Evolutionary conservation across 2,797 vertebrate species (phyloP), one percentile per base, ranked within the genome.

Genomic region (Decapterus maruadsi): DNA sequence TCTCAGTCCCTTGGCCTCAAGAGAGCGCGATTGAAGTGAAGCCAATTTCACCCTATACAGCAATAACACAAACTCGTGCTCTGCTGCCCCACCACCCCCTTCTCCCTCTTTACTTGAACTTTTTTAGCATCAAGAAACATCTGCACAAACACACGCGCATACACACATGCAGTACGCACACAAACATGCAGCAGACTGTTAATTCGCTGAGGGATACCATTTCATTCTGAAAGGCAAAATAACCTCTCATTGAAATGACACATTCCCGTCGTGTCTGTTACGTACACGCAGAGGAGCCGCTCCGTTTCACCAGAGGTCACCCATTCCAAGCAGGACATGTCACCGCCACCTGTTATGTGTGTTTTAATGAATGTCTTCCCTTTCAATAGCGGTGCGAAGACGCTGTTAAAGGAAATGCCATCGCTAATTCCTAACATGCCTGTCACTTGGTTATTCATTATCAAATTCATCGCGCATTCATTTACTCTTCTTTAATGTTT

Each of bases 21-120:
- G 84, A 90, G 87, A 89, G 82, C 84, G 75, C 91, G 90, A 94
- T 90, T 94, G 93, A 94, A 94, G 92, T 91, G 91, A 89, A 86
- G 87, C 88, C 92, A 94, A 86, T 93, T 93, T 93, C 90, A 85
- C 75, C 90, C 70, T 91, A 90, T 90, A 73, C 82, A 89, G 73
- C 87, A 90, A 93, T 94, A 90, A 89, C 83, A 86, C 90, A 90
- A 85, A 91, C 83, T 70, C 70, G 67, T 85, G 73, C 72, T 79
- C 61, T 81, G 69, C 78, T 85, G 42, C 53, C 40, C 29, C 31
- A 19, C 1, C 1, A 26, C 26, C 43, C n/a, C 42, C 55, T 36
- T 53, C 57, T 65, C 43, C 61, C 26, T 69, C 75, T 62, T 59
- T 62, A 70, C 77, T 82, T 75, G 6, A 79, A 81, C 80, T 56